Percentiles rank a stretch among this genome's conserved stretches.
These are phyloP conservation scores for Rhizomys pruinosus DNA, from an alignment of 2,113 vertebrate genomes.

Conservation along the genomic window DNA sequence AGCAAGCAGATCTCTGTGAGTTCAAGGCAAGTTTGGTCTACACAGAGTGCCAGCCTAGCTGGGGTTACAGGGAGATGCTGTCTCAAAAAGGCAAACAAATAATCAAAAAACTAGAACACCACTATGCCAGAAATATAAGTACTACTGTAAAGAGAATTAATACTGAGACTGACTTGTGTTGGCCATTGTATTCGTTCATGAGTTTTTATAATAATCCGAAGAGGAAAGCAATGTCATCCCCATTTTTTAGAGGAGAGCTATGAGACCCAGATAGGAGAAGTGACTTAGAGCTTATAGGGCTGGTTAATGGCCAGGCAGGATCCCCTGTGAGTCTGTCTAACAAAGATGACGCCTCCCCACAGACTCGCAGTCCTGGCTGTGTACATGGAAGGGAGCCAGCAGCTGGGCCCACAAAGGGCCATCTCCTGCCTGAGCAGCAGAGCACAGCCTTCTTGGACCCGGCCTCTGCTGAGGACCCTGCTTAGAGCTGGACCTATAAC, in stretches of 20 bases:
- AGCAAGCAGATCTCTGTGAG: too few relatives aligned
- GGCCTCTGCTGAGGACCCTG: neutral
- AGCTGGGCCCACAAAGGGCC: neutral
- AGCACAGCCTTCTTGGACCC: accelerated
- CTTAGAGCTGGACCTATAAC: neutral
- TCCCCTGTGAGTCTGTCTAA: neutral
- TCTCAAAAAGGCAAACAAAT: neutral
- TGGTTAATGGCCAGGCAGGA: neutral
- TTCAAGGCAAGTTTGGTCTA: too few relatives aligned
- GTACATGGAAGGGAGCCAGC: neutral
- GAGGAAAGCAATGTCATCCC: neutral
- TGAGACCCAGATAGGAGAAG: neutral
- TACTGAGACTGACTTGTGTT: neutral
- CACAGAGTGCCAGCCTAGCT: too few relatives aligned
- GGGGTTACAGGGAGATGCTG: too few relatives aligned
- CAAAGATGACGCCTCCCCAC: accelerated
- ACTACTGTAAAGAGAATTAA: neutral
- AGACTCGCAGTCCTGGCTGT: neutral
- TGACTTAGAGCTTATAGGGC: neutral
- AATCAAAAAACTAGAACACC: neutral
- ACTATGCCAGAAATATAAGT: neutral
- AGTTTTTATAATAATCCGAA: neutral
- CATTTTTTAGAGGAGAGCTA: neutral
- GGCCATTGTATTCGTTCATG: neutral
- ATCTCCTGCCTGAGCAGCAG: neutral